Percentiles rank a stretch among this genome's conserved stretches.
phyloP scores from a whole-genome alignment of 2,888 invertebrate species.

The Ischnus inquisitorius region DNA sequence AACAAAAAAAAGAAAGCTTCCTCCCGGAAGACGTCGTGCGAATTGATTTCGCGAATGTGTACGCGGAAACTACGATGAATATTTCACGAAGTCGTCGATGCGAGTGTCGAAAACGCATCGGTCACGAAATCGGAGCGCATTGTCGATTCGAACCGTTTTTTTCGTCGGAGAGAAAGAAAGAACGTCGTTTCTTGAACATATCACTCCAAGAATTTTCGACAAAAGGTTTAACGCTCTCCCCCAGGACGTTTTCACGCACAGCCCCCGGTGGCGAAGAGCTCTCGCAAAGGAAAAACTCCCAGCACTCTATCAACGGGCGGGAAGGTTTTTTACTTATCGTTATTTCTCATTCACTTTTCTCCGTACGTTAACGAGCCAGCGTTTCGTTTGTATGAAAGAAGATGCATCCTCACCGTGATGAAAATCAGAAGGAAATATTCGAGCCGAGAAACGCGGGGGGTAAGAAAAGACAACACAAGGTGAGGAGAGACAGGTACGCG shows the following conservation, averaged over 20 bases:
- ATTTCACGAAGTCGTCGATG: neutral
- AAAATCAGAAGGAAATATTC: neutral
- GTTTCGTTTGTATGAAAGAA: neutral
- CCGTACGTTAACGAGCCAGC: neutral
- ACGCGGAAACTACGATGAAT: neutral
- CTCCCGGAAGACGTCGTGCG: neutral
- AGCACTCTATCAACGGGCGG: constrained; percentile 46
- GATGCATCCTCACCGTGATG: neutral
- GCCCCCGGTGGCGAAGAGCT: neutral
- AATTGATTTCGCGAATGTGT: neutral
- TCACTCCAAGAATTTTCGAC: neutral
- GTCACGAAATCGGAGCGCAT: neutral
- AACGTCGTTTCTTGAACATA: neutral
- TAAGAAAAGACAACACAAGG: neutral
- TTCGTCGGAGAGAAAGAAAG: neutral
- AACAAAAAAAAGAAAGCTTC: neutral
- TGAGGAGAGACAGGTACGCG: constrained; percentile 2
- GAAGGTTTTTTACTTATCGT: constrained; percentile 7
- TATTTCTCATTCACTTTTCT: neutral
- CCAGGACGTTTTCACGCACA: constrained; percentile 39
- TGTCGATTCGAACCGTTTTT: neutral
- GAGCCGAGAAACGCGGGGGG: neutral
- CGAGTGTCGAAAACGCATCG: neutral
- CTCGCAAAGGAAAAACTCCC: constrained; percentile 25
- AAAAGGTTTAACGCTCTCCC: constrained; percentile 42